A percentile compares a stretch with the other conserved stretches of the same genome.
These are phyloP conservation scores for Julus scandinavius DNA, from an alignment of 2,888 invertebrate species.

Conservation along the genomic window DNA sequence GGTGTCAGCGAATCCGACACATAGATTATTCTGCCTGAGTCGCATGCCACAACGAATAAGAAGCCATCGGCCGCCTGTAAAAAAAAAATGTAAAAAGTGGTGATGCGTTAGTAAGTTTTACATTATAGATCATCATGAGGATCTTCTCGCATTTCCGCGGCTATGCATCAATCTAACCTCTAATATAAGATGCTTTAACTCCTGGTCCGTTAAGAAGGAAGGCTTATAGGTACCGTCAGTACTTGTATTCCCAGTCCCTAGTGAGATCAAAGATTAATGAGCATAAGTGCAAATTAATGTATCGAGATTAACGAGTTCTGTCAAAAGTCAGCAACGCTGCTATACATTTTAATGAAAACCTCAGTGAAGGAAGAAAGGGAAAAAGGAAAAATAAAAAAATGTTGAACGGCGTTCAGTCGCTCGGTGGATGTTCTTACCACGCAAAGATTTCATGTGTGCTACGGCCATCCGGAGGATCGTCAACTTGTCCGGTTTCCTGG, in stretches of 20 bases:
- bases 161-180: slow-evolving; percentile 70
- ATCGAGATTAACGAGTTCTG: slow-evolving; percentile 59
- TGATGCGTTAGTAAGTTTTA: slow-evolving; percentile 17
- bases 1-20: slow-evolving; percentile 99
- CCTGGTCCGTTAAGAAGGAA: slow-evolving; percentile 98
- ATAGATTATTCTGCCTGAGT: slow-evolving; percentile 96
- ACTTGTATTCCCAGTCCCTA: slow-evolving; percentile 95
- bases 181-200: slow-evolving; percentile 96
- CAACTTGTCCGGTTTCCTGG: slow-evolving; percentile 98
- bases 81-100: neutral
- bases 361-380: neutral
- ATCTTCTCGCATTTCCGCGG: slow-evolving; percentile 12
- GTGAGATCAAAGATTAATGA: slow-evolving; percentile 56
- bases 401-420: neutral
- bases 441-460: slow-evolving; percentile 97
- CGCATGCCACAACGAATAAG: slow-evolving; percentile 95
- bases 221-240: slow-evolving; percentile 98
- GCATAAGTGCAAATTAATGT: slow-evolving; percentile 37
- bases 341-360: slow-evolving; percentile 18
- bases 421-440: slow-evolving; percentile 73
- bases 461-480: slow-evolving; percentile 99
- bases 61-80: slow-evolving; percentile 94
- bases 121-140: neutral
- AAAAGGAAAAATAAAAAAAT: neutral
- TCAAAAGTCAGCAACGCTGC: slow-evolving; percentile 5